phyloP scores from a whole-genome alignment of 2,888 invertebrate species.

The Theristus sp. region DNA sequence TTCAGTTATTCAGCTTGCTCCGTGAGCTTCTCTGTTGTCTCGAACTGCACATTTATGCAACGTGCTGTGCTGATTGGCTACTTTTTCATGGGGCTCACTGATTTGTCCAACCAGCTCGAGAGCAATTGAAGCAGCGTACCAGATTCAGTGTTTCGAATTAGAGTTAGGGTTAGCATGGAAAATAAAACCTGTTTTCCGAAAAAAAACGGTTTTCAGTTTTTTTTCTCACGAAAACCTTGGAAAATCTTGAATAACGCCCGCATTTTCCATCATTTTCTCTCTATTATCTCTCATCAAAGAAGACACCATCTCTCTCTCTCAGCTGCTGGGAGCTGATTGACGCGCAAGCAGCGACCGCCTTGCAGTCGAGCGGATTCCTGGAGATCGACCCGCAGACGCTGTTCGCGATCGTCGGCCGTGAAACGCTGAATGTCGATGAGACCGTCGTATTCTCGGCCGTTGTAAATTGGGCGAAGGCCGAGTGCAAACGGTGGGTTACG shows the following conservation, averaged over 20 bases:
- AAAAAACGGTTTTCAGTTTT: too few species aligned
- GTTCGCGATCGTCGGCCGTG: constrained; percentile 69
- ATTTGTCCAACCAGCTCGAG: too few species aligned
- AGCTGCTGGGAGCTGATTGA: constrained; percentile 92
- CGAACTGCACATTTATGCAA: background rate
- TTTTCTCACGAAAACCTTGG: background rate
- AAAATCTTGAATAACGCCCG: background rate
- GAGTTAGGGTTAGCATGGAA: too few species aligned
- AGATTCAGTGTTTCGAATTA: too few species aligned
- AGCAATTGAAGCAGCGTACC: too few species aligned
- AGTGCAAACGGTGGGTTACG: constrained; percentile 50
- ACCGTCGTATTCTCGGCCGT: constrained; percentile 33
- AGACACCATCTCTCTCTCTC: background rate
- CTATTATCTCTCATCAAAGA: too few species aligned
- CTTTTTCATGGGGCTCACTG: background rate
- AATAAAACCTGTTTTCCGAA: too few species aligned
- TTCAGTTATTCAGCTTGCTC: too few species aligned
- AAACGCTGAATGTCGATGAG: constrained; percentile 63
- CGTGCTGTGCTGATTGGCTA: too few species aligned
- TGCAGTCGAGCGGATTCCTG: constrained; percentile 81
- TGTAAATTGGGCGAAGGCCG: constrained; percentile 75
- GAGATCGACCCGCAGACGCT: constrained; percentile 84
- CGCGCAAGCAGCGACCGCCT: constrained; percentile 86
- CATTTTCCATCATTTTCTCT: too few species aligned
- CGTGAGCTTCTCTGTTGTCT: too few species aligned